Evolutionary conservation across 2,113 vertebrate species (phyloP), one percentile per base, ranked within the genome.

Genomic region (Patagioenas fasciata): DNA sequence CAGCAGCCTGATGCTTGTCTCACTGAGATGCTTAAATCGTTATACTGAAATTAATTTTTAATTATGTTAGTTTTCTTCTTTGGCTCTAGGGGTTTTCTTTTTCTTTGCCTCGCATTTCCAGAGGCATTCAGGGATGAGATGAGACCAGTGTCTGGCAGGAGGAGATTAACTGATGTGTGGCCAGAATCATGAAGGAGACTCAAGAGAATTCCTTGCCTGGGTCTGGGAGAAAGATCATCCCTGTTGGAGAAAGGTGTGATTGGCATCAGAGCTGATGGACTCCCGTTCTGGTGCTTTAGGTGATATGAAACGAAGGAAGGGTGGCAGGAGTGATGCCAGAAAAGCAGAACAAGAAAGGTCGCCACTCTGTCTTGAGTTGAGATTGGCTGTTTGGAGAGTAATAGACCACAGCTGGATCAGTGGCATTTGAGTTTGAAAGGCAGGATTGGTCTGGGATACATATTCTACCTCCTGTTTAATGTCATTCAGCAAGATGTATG

Each of bases 41-140:
- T 79, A 86, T n/a, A 26, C 44, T 65, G 85, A 87, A 91, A 93
- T 92, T 53, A 89, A 71, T 92, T 93, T 91, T 92, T 85, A 64
- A 89, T 94, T 94, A 82, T 60, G 60, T 90, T 96, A 0, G 0
- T 67, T 93, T 93, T 89, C 29, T 78, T 80, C 70, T 93, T 92
- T 93, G 66, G 28, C 87, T 91, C 85, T 54, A 51, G 69, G n/a
- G 70, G 34, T 50, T 93, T 95, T 84, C 36, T 79, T 71, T 62
- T 67, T 88, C 56, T 66, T 83, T 70, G 50, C 57, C 47, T 96
- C 64, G 31, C 29, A 48, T 79, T 93, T 93, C 71, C 73, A 85
- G 56, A 85, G 42, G 65, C 47, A 16, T 89, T 85, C 44, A 26
- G 72, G 48, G 38, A 36, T 1, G 4, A 69, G 42, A 64, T 32